Evolutionary conservation across 2,888 invertebrate species (phyloP).

Genomic region (Ephialtes manifestator): DNA sequence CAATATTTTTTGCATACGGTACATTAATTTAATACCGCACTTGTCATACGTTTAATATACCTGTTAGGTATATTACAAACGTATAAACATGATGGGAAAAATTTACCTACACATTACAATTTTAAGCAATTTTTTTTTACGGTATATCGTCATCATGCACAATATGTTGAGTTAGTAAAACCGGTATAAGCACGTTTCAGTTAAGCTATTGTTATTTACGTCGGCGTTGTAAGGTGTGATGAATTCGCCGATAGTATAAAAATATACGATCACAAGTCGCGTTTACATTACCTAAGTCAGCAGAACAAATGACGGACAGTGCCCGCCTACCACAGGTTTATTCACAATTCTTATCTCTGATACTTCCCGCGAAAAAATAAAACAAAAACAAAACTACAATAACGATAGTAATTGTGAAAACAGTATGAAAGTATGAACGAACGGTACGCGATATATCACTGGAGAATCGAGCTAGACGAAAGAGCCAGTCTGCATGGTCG

Average conservation of each 20-base stretch:
- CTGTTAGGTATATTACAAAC: too few relatives aligned
- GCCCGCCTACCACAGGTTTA: neutral
- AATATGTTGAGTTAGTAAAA: too few relatives aligned
- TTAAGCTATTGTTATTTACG: neutral
- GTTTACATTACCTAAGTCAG: slow-evolving; percentile 9
- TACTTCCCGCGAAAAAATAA: neutral
- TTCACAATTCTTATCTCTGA: neutral
- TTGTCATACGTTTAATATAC: too few relatives aligned
- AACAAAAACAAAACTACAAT: neutral
- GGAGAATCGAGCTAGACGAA: slow-evolving; percentile 13
- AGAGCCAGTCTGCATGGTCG: slow-evolving; percentile 11
- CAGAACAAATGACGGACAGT: neutral
- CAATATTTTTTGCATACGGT: too few relatives aligned
- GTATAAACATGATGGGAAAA: too few relatives aligned
- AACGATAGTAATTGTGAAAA: slow-evolving; percentile 15
- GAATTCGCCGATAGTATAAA: neutral
- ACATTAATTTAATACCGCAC: too few relatives aligned
- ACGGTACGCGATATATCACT: slow-evolving; percentile 16
- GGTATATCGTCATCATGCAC: too few relatives aligned
- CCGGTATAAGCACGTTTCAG: neutral
- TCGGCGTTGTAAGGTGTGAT: neutral
- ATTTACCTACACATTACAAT: too few relatives aligned
- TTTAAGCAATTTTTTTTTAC: too few relatives aligned
- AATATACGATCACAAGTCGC: neutral
- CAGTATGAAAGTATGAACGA: neutral